These are phyloP conservation scores for Channa maculata DNA, from an alignment of 2,113 vertebrate genomes.

Conservation along the genomic window DNA sequence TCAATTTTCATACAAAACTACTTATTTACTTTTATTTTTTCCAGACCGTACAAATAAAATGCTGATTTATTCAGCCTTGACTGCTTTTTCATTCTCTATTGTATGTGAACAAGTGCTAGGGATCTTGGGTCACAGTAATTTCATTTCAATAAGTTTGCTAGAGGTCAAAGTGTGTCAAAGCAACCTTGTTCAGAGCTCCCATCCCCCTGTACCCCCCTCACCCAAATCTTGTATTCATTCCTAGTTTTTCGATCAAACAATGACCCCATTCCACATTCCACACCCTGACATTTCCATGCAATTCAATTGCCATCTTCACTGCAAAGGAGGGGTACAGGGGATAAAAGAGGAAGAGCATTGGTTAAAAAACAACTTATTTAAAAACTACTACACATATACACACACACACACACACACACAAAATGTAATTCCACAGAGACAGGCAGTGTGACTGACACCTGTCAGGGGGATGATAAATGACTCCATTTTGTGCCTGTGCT, in stretches of 20 bases:
- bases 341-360: conserved; percentile 88
- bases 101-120: conserved; percentile 83
- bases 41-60: conserved; percentile 28
- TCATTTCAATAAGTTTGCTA: conserved; percentile 92
- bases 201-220: conserved; percentile 59
- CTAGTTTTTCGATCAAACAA: conserved; percentile 74
- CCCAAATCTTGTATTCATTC: conserved; percentile 92
- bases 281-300: conserved; percentile 90
- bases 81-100: conserved; percentile 66
- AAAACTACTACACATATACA: conserved; percentile 90
- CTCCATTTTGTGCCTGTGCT: conserved; percentile 99
- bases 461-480: conserved; percentile 99
- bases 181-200: conserved; percentile 83
- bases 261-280: conserved; percentile 74
- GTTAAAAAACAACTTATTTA: conserved; percentile 98
- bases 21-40: conserved; percentile 13
- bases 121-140: conserved; percentile 88
- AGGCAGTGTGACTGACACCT: conserved; percentile 98
- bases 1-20: background rate
- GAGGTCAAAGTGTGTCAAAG: conserved; percentile 87
- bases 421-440: conserved; percentile 94
- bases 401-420: conserved; percentile 23
- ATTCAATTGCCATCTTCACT: conserved; percentile 92
- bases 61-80: conserved; percentile 66
- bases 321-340: conserved; percentile 48